phyloP scores from a whole-genome alignment of 2,888 invertebrate genomes.

The Rhagonycha fulva region DNA sequence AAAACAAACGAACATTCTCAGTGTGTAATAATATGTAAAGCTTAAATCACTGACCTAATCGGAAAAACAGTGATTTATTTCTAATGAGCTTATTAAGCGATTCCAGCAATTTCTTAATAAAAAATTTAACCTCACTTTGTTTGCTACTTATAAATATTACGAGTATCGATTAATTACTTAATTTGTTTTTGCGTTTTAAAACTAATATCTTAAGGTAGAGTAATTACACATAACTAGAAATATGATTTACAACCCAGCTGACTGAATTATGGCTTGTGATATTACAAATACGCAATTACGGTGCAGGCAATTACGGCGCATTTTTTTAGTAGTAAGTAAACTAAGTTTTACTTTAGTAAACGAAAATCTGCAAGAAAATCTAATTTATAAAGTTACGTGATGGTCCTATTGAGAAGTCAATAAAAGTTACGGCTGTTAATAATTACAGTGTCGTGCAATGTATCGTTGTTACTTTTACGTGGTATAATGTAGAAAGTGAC shows the following conservation, averaged over 20 bases:
- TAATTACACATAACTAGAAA: not conserved
- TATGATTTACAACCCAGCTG: not conserved
- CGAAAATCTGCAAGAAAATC: not conserved
- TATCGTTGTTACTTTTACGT: slow-evolving; percentile 19
- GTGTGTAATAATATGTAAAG: slow-evolving; percentile 38
- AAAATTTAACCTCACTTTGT: not conserved
- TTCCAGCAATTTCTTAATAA: not conserved
- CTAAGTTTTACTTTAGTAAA: not conserved
- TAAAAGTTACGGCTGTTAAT: slow-evolving; percentile 1
- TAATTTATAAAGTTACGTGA: not conserved
- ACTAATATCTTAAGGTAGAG: not conserved
- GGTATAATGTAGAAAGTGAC: slow-evolving; percentile 30
- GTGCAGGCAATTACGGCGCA: not conserved
- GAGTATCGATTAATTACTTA: not conserved
- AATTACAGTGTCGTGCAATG: slow-evolving; percentile 31
- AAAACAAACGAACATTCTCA: slow-evolving; percentile 38
- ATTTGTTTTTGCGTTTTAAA: not conserved
- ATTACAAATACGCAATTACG: not conserved
- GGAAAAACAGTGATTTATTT: slow-evolving; percentile 35
- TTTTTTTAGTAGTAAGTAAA: not conserved
- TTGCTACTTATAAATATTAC: not conserved
- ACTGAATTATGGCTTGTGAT: not conserved
- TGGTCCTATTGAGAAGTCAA: not conserved
- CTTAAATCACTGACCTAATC: slow-evolving; percentile 41
- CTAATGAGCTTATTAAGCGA: slow-evolving; percentile 37